A percentile compares a stretch with the other conserved stretches of the same genome.
phyloP scores from a whole-genome alignment of 2,797 vertebrate genomes.

The Orientallactaga sibirica region DNA sequence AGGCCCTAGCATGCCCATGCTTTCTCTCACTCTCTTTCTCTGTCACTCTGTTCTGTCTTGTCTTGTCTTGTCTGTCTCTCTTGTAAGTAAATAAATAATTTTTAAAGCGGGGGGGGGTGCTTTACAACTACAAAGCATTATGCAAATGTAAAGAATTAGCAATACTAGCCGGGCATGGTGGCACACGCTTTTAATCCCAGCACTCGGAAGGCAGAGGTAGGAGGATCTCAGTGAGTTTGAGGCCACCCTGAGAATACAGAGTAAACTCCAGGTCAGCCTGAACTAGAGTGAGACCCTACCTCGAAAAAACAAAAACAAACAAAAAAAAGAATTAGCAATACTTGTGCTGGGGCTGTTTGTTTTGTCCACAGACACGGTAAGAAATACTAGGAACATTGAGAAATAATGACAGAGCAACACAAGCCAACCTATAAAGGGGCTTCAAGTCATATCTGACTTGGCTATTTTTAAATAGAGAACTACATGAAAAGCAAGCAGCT shows the following conservation, averaged over 20 bases:
- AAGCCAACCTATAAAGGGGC: constrained; percentile 30
- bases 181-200: too few relatives aligned
- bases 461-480: constrained; percentile 55
- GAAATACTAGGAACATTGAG: not conserved
- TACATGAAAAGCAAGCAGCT: constrained; percentile 50
- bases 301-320: too few relatives aligned
- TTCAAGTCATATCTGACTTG: constrained; percentile 31
- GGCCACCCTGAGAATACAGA: too few relatives aligned
- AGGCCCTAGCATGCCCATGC: too few relatives aligned
- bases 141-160: constrained; percentile 48
- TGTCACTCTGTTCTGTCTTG: too few relatives aligned
- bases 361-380: not conserved
- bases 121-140: constrained; percentile 54
- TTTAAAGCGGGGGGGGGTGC: not conserved
- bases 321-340: constrained; percentile 29
- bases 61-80: too few relatives aligned
- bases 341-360: not conserved
- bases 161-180: not conserved
- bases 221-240: too few relatives aligned
- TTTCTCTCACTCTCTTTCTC: too few relatives aligned
- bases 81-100: not conserved
- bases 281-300: too few relatives aligned
- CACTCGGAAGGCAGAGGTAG: too few relatives aligned
- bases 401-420: constrained; percentile 52
- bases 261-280: too few relatives aligned